A percentile compares a stretch with the other conserved stretches of the same genome.
Evolutionary conservation across 92 coral and sea anemone genomes (phyloP).

Genomic region (Palythoa caribaeorum): DNA sequence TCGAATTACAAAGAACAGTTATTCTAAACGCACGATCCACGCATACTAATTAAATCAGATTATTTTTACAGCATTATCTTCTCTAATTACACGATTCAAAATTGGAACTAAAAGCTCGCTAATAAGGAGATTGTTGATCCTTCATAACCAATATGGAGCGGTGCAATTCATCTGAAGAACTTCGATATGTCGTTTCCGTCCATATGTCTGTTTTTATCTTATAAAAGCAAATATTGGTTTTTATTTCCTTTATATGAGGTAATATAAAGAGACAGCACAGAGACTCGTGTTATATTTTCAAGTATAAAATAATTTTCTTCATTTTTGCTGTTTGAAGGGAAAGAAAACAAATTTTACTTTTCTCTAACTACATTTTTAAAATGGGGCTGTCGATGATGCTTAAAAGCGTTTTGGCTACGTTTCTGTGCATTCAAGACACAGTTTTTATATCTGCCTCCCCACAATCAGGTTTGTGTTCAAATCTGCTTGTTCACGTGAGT

Average conservation of each 20-base stretch:
- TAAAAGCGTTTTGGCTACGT: not conserved
- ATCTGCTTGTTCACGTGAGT: not conserved
- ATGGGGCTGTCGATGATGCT: not conserved
- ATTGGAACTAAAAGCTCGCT: not conserved
- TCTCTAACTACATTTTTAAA: not conserved
- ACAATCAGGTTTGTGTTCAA: slow-evolving; percentile 18
- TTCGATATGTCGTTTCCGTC: slow-evolving; percentile 21
- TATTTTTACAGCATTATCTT: not conserved
- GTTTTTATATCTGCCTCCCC: not conserved
- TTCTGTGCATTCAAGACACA: slow-evolving; percentile 6
- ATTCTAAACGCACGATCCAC: not conserved
- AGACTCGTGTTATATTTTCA: not conserved
- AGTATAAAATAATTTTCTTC: not conserved
- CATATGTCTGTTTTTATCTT: slow-evolving; percentile 17
- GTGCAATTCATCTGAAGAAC: slow-evolving; percentile 11
- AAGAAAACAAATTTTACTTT: not conserved
- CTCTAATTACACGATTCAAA: not conserved
- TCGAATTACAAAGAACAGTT: not conserved
- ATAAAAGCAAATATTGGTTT: slow-evolving; percentile 22
- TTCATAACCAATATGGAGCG: not conserved
- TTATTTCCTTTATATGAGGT: not conserved
- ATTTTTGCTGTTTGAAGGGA: not conserved
- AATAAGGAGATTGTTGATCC: not conserved
- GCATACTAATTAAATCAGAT: not conserved
- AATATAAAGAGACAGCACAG: slow-evolving; percentile 22